Conservation (phyloP, 2,797 vertebrate genomes). For the Syndactyla subalaris region DNA sequence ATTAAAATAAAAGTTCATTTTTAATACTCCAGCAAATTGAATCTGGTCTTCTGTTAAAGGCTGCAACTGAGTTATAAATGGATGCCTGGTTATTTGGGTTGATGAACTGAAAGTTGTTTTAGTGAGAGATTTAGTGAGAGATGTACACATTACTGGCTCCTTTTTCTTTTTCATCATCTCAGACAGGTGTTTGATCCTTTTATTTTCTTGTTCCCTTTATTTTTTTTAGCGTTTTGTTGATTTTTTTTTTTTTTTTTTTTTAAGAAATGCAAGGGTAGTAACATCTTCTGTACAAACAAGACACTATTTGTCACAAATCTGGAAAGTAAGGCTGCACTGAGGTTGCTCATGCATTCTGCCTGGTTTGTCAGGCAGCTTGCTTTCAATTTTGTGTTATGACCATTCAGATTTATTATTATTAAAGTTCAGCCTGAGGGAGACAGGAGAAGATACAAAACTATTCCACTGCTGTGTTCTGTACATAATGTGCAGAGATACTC, state of each 20-base stretch:
- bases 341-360: not conserved
- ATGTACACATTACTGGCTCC: not conserved
- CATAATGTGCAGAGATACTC: not conserved
- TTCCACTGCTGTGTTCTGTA: not conserved
- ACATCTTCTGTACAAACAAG: not conserved
- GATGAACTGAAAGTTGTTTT: not conserved
- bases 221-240: not conserved
- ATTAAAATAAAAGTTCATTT: slow-evolving; percentile 18
- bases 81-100: not conserved
- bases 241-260: not conserved
- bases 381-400: not conserved
- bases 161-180: not conserved
- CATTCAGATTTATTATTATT: not conserved
- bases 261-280: not conserved
- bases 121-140: not conserved
- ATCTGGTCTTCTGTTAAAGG: not conserved
- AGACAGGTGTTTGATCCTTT: not conserved
- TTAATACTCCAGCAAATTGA: not conserved
- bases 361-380: not conserved
- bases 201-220: not conserved
- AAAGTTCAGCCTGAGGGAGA: not conserved
- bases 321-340: not conserved
- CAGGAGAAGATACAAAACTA: slow-evolving; percentile 5
- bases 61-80: not conserved
- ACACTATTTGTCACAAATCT: not conserved